Percentiles rank a stretch among this genome's conserved stretches.
These are phyloP conservation scores for Limnephilus rhombicus DNA, from an alignment of 2,888 invertebrate genomes.

Conservation along the genomic window DNA sequence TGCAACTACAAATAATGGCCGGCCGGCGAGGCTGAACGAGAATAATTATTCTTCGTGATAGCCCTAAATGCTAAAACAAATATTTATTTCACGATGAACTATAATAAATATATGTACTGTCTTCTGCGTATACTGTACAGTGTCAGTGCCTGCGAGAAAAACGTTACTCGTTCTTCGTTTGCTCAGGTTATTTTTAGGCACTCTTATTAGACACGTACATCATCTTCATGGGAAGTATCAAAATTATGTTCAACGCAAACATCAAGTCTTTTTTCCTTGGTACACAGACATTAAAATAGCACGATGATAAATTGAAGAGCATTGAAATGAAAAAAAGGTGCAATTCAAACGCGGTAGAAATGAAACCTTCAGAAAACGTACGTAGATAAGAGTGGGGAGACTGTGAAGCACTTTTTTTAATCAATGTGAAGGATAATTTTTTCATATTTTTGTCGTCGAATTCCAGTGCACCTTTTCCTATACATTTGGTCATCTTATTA, in stretches of 20 bases:
- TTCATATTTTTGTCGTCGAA: too few species aligned
- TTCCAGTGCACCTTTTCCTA: too few species aligned
- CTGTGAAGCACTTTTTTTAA: too few species aligned
- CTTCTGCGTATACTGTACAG: not conserved
- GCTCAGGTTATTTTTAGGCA: conserved; percentile 19
- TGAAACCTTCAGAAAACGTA: too few species aligned
- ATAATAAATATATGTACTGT: not conserved
- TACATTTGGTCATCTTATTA: too few species aligned
- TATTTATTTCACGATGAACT: conserved; percentile 49
- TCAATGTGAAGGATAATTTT: too few species aligned
- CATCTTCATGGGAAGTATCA: not conserved
- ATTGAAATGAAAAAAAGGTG: not conserved
- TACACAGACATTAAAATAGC: not conserved
- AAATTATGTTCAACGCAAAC: not conserved
- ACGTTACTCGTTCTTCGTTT: not conserved
- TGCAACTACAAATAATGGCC: not conserved
- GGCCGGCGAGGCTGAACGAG: not conserved
- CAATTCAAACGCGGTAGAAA: too few species aligned
- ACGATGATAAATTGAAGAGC: not conserved
- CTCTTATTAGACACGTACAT: not conserved
- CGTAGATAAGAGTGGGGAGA: too few species aligned
- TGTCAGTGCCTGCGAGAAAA: not conserved
- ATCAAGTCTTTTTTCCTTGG: not conserved
- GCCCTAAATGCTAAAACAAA: conserved; percentile 48
- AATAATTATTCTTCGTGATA: conserved; percentile 38